These are phyloP conservation scores for Grus americana DNA, from an alignment of 2,113 vertebrate genomes.

Conservation along the genomic window DNA sequence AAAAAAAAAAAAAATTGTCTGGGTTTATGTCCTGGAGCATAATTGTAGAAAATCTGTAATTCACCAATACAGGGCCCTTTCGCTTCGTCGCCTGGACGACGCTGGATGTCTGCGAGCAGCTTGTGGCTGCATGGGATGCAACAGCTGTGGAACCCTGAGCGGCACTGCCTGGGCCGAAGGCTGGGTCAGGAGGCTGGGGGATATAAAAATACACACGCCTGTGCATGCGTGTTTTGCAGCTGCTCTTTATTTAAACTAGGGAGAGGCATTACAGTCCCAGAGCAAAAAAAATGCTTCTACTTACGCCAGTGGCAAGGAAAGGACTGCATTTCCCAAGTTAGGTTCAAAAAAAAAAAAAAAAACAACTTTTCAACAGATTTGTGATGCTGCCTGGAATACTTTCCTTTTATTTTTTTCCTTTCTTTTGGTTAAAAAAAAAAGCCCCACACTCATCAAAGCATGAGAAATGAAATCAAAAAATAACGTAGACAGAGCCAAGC, in stretches of 20 bases:
- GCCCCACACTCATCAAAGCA: not conserved
- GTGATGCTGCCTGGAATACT: not conserved
- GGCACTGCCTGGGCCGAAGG: not conserved
- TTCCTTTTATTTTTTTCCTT: not conserved
- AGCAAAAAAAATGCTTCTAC: not conserved
- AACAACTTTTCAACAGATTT: not conserved
- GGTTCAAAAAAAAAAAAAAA: not conserved
- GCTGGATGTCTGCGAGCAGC: not conserved
- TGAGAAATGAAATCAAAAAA: not conserved
- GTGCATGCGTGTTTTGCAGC: not conserved
- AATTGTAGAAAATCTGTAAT: not conserved
- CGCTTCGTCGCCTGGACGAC: not conserved
- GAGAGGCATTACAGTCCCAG: not conserved
- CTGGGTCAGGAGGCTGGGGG: not conserved
- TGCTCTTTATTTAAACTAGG: not conserved
- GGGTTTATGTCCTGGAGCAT: not conserved
- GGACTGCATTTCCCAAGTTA: not conserved
- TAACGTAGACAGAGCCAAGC: not conserved
- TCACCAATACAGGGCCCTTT: not conserved
- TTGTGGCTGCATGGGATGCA: not conserved
- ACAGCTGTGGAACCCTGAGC: rapidly evolving
- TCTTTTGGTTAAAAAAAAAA: not conserved
- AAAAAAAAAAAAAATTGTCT: not conserved
- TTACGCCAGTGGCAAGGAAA: not conserved
- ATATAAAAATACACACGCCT: not conserved